Base-by-base conservation (phyloP, 2,797 vertebrate genomes). In the Sebastes wilsoni region DNA sequence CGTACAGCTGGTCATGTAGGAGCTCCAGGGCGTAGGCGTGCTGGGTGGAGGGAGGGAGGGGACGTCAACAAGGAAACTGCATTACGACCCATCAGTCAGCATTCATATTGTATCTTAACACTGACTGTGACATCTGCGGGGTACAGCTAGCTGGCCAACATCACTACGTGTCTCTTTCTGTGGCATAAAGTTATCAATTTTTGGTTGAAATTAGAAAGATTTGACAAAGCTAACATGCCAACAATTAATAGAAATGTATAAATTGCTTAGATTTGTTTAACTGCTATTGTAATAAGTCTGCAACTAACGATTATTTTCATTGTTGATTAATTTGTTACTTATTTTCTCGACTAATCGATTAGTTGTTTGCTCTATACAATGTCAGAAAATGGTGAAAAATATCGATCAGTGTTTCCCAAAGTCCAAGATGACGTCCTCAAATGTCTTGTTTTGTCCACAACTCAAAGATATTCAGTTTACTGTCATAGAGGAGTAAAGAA, bases 1-100 rank as follows among this genome's bases (percentile, higher is more conserved):
- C 99, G 18, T 98, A 96, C 87, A 99, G 93, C 56, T 99, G 98
- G 82, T 99, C 98, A 25, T 97, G 97, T 11, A 99, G 96, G 59
- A 99, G 97, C 95, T 99, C 99, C 94, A 99, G 93, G 71, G 99
- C 99, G 54, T 99, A 99, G 3, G 98, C 99, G 54, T 99, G 99
- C 99, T 99, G 92, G 68, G 75, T 68, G 87, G 87, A 81, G 58
- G 42, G 30, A 5, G 46, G 18, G 60, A 30, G 25, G 28, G 36
- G 38, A 20, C 1, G 49, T 23, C 56, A 46, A 82, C 36, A 66
- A 78, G 32, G 67, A 59, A 70, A 54, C 14, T 11, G 70, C 71
- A 77, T 93, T 79, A 88, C 27, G 62, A 70, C 73, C 71, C 68
- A 20, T 80, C 66, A 55, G 13, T 62, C 64, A 72, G 62, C 58